These are phyloP conservation scores for Pseudococcus longispinus DNA, from an alignment of 2,888 invertebrate species.

Conservation along the genomic window DNA sequence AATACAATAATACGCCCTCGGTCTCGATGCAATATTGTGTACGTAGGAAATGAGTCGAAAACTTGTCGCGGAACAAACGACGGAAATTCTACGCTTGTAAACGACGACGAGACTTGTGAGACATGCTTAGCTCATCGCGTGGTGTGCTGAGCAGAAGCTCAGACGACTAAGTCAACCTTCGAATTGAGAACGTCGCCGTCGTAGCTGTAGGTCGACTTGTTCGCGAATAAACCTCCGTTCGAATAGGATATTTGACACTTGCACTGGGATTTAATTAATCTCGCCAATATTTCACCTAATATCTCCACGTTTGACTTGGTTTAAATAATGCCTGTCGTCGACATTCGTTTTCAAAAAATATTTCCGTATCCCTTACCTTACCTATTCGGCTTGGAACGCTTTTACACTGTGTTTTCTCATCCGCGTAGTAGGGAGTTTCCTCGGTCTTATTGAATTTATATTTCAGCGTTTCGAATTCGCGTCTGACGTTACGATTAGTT, in stretches of 20 bases:
- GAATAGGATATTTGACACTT: conserved; percentile 7
- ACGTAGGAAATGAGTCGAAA: conserved; percentile 1
- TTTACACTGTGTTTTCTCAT: background rate
- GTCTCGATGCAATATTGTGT: background rate
- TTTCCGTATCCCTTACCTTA: background rate
- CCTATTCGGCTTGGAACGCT: background rate
- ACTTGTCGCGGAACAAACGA: background rate
- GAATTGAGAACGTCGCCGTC: background rate
- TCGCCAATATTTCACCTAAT: conserved; percentile 7
- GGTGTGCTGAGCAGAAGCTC: background rate
- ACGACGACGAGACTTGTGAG: background rate
- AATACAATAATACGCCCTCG: background rate
- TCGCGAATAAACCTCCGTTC: background rate
- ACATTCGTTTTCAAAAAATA: conserved; percentile 7
- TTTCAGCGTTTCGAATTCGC: too few species aligned
- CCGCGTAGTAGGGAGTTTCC: too few species aligned
- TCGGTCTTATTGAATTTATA: too few species aligned
- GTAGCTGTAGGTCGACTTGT: background rate
- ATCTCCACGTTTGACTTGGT: background rate
- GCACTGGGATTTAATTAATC: conserved; percentile 8
- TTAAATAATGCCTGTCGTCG: conserved; percentile 22
- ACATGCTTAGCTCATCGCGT: background rate
- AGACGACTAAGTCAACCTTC: background rate
- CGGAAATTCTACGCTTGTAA: background rate
- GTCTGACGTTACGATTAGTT: too few species aligned